These are phyloP conservation scores for Margarornis squamiger DNA, from an alignment of 2,797 vertebrate species.

Conservation along the genomic window DNA sequence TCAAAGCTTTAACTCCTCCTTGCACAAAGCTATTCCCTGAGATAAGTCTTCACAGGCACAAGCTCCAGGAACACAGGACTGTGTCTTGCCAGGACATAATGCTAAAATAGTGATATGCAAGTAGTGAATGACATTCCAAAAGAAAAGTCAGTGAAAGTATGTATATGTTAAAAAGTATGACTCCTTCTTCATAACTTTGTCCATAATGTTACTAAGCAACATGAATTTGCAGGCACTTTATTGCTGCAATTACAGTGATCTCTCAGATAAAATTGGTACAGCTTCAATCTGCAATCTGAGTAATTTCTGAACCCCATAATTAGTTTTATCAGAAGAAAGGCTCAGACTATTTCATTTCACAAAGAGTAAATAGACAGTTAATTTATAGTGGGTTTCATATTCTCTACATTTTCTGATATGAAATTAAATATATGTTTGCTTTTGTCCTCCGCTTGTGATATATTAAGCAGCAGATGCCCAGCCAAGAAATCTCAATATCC, in stretches of 20 bases:
- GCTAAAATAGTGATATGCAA: background rate
- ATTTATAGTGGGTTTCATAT: background rate
- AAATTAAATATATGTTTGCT: background rate
- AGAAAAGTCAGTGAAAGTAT: background rate
- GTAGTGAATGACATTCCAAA: background rate
- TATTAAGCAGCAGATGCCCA: background rate
- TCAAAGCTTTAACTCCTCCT: background rate
- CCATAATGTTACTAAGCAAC: slow-evolving; percentile 15
- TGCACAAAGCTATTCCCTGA: background rate
- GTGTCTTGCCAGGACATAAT: background rate
- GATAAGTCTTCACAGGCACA: background rate
- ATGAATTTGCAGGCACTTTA: background rate
- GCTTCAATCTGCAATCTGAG: slow-evolving; percentile 9
- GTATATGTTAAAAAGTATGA: background rate
- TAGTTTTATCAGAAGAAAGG: background rate
- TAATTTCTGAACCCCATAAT: slow-evolving; percentile 38
- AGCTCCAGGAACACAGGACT: background rate
- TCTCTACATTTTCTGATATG: background rate
- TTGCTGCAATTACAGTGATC: slow-evolving; percentile 13
- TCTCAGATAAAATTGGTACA: background rate
- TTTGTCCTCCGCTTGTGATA: background rate
- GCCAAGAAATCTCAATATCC: background rate
- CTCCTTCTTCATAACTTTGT: background rate
- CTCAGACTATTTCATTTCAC: background rate
- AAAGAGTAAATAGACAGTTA: background rate